phyloP scores from a whole-genome alignment of 2,888 invertebrate genomes.

The Lasiommata megera region DNA sequence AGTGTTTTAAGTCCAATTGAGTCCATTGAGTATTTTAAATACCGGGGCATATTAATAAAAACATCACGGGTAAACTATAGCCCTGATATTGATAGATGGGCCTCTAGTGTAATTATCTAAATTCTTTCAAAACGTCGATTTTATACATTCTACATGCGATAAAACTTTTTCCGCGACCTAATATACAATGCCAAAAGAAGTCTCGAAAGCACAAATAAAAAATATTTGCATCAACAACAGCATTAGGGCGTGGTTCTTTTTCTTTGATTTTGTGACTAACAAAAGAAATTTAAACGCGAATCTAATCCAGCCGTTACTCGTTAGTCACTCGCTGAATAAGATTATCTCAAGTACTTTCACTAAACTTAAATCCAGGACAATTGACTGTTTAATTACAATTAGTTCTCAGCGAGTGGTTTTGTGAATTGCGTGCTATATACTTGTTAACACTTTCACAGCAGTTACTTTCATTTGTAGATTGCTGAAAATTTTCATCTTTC shows the following conservation, averaged over 20 bases:
- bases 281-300: constrained; percentile 1
- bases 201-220: neutral
- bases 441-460: constrained; percentile 28
- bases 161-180: too few species aligned
- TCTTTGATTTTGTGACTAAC: constrained; percentile 4
- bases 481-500: constrained; percentile 11
- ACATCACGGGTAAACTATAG: too few species aligned
- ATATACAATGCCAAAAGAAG: too few species aligned
- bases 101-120: too few species aligned
- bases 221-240: neutral
- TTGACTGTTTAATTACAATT: constrained; percentile 23
- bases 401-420: constrained; percentile 29
- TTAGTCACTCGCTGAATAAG: constrained; percentile 19
- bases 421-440: constrained; percentile 29
- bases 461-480: constrained; percentile 14
- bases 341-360: constrained; percentile 28
- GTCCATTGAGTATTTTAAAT: too few species aligned
- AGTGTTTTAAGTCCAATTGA: too few species aligned
- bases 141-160: too few species aligned
- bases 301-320: constrained; percentile 9
- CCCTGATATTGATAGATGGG: too few species aligned
- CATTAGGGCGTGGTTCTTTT: neutral
- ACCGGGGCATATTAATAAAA: too few species aligned
- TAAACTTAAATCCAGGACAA: constrained; percentile 29
- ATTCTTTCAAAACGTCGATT: too few species aligned